Percentiles rank a stretch among this genome's conserved stretches.
phyloP scores from a whole-genome alignment of 2,113 vertebrate species.

The Heptranchias perlo region DNA sequence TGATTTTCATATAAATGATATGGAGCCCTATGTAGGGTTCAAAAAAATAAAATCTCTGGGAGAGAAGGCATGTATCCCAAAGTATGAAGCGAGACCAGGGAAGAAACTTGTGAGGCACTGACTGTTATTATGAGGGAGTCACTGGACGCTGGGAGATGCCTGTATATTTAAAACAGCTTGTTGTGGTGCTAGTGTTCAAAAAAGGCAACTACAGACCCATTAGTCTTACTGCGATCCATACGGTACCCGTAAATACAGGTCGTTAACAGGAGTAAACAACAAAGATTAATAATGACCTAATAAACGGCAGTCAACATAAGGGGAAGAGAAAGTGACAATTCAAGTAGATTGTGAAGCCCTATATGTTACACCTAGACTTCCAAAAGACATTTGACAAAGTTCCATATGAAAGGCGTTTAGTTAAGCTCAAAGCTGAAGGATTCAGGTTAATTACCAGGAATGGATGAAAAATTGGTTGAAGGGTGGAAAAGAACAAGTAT shows the following conservation, averaged over 20 bases:
- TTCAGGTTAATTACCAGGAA: background rate
- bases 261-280: background rate
- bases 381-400: background rate
- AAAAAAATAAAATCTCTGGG: background rate
- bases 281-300: background rate
- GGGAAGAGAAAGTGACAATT: background rate
- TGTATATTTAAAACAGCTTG: background rate
- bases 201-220: background rate
- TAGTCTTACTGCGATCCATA: background rate
- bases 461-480: background rate
- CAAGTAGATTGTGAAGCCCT: background rate
- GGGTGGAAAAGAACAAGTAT: too few relatives aligned
- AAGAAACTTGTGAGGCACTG: background rate
- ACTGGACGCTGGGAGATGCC: background rate
- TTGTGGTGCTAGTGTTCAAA: background rate
- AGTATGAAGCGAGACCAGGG: background rate
- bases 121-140: background rate
- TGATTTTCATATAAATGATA: background rate
- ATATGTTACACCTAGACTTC: background rate
- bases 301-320: background rate
- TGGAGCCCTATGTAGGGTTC: background rate
- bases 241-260: background rate
- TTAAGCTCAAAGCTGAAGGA: background rate
- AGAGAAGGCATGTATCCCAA: background rate
- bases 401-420: background rate